Percentiles rank a stretch among this genome's conserved stretches.
phyloP scores from a whole-genome alignment of 2,113 vertebrate species.

The Lophius piscatorius region DNA sequence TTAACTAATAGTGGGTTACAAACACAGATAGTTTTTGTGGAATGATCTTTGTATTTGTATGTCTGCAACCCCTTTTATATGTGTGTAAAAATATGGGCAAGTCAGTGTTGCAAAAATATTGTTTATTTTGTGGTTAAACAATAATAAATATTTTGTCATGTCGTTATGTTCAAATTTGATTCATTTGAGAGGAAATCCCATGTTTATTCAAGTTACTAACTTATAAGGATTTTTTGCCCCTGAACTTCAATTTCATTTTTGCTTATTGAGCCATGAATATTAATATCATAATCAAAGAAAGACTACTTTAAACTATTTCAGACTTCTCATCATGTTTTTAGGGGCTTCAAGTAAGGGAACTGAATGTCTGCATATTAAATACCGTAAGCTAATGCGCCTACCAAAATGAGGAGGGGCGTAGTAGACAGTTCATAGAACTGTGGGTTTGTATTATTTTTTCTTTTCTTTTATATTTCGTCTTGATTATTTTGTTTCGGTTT shows the following conservation, averaged over 20 bases:
- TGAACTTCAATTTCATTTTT: not conserved
- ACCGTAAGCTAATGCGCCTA: not conserved
- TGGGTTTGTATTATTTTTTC: not conserved
- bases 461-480: not conserved
- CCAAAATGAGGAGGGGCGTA: not conserved
- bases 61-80: too few relatives aligned
- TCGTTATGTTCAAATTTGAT: not conserved
- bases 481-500: not conserved
- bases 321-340: not conserved
- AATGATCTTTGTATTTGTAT: too few relatives aligned
- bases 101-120: too few relatives aligned
- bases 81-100: too few relatives aligned
- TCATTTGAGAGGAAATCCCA: not conserved
- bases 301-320: not conserved
- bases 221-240: not conserved
- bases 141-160: too few relatives aligned
- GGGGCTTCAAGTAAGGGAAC: not conserved
- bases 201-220: not conserved
- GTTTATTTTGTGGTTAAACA: too few relatives aligned
- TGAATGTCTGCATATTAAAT: not conserved
- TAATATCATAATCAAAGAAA: not conserved
- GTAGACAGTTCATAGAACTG: too few relatives aligned
- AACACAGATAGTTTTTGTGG: too few relatives aligned
- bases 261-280: not conserved
- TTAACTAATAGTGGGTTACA: too few relatives aligned